Evolutionary conservation across 2,888 invertebrate genomes (phyloP), one percentile per base, ranked within the genome.

Genomic region (Sphinx pinastri): DNA sequence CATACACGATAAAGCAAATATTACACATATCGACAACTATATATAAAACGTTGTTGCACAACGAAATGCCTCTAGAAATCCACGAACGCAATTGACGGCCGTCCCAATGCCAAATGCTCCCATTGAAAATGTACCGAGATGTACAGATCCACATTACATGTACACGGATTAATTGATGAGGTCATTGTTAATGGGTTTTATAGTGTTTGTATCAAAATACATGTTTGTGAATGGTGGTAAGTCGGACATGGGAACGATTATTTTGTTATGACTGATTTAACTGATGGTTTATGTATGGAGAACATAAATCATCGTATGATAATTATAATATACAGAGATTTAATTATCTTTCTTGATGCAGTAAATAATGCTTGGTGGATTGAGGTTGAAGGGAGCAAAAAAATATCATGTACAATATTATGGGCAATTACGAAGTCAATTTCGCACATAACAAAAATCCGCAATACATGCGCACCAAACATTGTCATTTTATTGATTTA

Each of bases 101-200:
- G 73, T 74, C 77, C 75, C 84, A 84, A 83, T 82, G 82, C 76
- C 81, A 81, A 81, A 77, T 74, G 73, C 67, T 78, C 71, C 74
- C 74, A 80, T 79, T 80, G 77, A 77, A 76, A 74, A 69, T 68
- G 76, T 76, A 74, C 73, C 6, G 49, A 63, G 47, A 63, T 71
- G 70, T 71, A 69, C 69, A 63, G 49, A 75, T 71, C 74, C 71
- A 74, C 74, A 73, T 77, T 74, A 75, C 70, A 71, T 73, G 75
- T 71, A 73, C 75, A 74, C 71, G 71, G 66, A 74, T 74, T 76
- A 77, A 79, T 77, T 77, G 76, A 60, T 78, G 77, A 79, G 77
- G 76, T 81, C 79, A 79, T 77, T 72, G 71, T 74, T 71, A 74
- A 68, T 72, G 59, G 68, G 51, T 59, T 49, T 57, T 69, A 69